Base-by-base conservation (phyloP, 1,140 invertebrate species). In the Drosophila parabipectinata region DNA sequence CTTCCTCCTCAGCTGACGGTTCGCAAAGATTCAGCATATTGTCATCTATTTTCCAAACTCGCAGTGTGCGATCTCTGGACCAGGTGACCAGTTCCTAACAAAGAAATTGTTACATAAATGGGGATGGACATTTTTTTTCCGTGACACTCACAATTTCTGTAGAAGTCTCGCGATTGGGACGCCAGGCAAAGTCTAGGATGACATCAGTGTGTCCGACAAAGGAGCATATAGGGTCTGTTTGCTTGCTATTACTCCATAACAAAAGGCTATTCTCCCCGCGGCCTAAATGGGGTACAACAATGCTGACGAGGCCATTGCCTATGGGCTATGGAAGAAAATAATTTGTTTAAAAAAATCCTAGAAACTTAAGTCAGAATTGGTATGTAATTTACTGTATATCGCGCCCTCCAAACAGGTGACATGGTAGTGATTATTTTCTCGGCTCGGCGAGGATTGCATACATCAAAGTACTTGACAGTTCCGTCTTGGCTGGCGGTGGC, bases 401-500 rank as follows among this genome's bases (percentile, higher is more conserved):
- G 94, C 7, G 98, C 98, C 92, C 97, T 95, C 98, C 98, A 99
- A 0, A 99, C 97, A 4, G 98, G 98, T 41, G 96, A 96, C 76
- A 95, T 95, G 7, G 97, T 96, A 57, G 95, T 96, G 41, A 99
- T 94, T 59, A 96, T 94, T 92, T 95, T 96, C 90, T 98, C 97
- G 8, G 96, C 94, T 80, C 95, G 94, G 72, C 96, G 93, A 7
- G 96, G 95, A 94, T 96, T 97, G 41, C 94, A 96, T 8, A 97
- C 96, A 92, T 98, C 97, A 93, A 98, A 98, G 91, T 98, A 97
- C 93, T 98, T 98, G 2, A 99, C 97, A 45, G 97, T 97, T 71
- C 96, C 96, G 93, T 99, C 98, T 93, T 98, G 97, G 93, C 97
- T 98, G 60, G 96, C 97, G 1, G 97, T 98, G n/a, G 96, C 96